phyloP scores from a whole-genome alignment of 1,140 invertebrate genomes.

The Sitodiplosis mosellana region DNA sequence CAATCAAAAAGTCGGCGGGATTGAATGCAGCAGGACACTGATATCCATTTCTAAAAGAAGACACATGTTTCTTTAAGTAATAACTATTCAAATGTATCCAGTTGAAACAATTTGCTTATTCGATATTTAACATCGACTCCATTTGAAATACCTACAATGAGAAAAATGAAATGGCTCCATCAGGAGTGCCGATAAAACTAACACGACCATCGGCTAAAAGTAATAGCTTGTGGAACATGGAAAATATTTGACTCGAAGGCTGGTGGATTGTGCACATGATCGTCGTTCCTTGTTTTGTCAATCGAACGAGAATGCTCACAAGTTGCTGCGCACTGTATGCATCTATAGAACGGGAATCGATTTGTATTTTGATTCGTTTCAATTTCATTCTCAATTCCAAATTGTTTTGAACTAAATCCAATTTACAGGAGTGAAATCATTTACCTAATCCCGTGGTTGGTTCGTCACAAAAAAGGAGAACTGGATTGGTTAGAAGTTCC shows the following conservation, averaged over 20 bases:
- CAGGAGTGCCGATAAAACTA: constrained; percentile 63
- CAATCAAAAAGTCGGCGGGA: constrained; percentile 83
- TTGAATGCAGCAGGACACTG: constrained; percentile 68
- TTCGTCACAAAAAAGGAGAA: constrained; percentile 88
- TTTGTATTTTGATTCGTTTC: no score
- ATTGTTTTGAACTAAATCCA: no score
- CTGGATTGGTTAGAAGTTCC: constrained; percentile 84
- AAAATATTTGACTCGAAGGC: constrained; percentile 82
- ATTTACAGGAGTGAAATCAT: no score
- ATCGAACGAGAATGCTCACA: constrained; percentile 48
- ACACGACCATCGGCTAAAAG: constrained; percentile 77
- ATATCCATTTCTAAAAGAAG: constrained; percentile 43
- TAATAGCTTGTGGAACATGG: constrained; percentile 71
- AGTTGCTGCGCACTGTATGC: constrained; percentile 80
- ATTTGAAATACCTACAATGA: constrained; percentile 31
- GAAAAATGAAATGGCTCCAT: constrained; percentile 63
- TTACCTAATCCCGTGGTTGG: constrained; percentile 66
- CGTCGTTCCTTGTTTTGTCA: constrained; percentile 53
- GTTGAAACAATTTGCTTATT: not conserved
- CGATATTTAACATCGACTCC: no score
- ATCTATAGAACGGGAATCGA: no score
- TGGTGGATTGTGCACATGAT: constrained; percentile 94
- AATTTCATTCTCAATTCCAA: no score
- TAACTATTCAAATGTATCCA: not conserved
- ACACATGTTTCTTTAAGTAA: constrained; percentile 1